Evolutionary conservation across 2,888 invertebrate genomes (phyloP).

Genomic region (Eristalis arbustorum): DNA sequence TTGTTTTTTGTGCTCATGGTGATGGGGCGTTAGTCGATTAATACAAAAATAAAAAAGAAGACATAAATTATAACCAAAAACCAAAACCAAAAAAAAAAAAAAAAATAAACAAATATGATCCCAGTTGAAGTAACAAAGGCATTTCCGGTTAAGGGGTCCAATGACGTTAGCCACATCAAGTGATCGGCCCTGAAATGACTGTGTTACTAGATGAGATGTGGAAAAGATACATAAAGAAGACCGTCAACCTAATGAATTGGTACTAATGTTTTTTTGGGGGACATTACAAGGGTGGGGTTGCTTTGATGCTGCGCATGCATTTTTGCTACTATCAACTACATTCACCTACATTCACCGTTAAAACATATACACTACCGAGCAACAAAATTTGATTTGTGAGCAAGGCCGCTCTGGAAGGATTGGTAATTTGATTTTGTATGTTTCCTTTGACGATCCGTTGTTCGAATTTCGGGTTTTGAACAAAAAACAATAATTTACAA

Average conservation of each 20-base stretch:
- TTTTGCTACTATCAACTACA: slow-evolving; percentile 41
- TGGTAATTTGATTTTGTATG: neutral
- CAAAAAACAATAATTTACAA: no score
- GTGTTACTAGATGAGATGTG: neutral
- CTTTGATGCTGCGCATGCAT: slow-evolving; percentile 54
- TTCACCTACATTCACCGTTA: slow-evolving; percentile 57
- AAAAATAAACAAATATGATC: neutral
- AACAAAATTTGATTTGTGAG: neutral
- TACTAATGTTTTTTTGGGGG: slow-evolving; percentile 21
- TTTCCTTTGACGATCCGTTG: neutral
- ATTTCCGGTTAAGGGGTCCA: neutral
- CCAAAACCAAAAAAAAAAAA: slow-evolving; percentile 9
- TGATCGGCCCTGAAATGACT: neutral
- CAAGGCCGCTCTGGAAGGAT: neutral
- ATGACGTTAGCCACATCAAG: neutral
- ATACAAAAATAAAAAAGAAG: slow-evolving; percentile 25
- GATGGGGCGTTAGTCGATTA: slow-evolving; percentile 48
- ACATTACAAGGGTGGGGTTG: slow-evolving; percentile 34
- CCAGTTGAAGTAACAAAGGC: neutral
- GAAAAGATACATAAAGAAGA: slow-evolving; percentile 3
- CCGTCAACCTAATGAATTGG: slow-evolving; percentile 6
- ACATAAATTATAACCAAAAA: slow-evolving; percentile 16
- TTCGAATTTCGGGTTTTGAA: neutral
- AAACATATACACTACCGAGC: slow-evolving; percentile 42
- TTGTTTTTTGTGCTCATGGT: slow-evolving; percentile 73